Evolutionary conservation across 1,140 invertebrate species (phyloP), one percentile per base, ranked within the genome.

Genomic region (Tetramorium simillimum): DNA sequence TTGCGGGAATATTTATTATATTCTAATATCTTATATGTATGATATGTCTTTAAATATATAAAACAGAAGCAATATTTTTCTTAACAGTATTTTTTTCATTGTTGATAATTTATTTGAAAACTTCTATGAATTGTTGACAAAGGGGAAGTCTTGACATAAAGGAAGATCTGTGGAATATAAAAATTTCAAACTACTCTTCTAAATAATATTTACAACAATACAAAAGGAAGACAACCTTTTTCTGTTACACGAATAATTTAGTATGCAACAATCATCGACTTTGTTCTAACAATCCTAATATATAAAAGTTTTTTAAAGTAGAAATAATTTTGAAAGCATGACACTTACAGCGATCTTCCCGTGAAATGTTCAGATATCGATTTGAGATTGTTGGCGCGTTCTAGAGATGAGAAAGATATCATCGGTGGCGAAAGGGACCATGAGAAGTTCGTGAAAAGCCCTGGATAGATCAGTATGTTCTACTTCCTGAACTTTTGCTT

Each of bases 391-490:
- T 70, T 53, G 63, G 18, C 46, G 28, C 46, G 33, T 53, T 70
- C 5, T 81, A 80, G 28, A 80, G 28, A 53, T 28, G 18, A 73
- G 21, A 58, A 67, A 53, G n/a, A 73, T 73, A 81, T 24, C 24
- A 60, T 82, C 37, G 18, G 40, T 58, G 40, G 65, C 24, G 24
- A 58, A n/a, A 72, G 37, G 40, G 21, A 58, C 18, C 37, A 24
- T 33, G 21, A 72, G 70, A 73, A 72, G 40, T 58, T 82, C 80
- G 67, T 58, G 67, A 58, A 73, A 73, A 82, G 80, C 51, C 51
- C 51, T 73, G 67, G 51, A 82, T 56, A 40, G 40, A 82, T 73
- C 67, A 58, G 65, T 58, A 72, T 43, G 37, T 82, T 73, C 67
- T 73, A 82, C 37, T 73, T 58, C 10, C 37, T 43, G 21, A 82